Percentiles rank a stretch among this genome's conserved stretches.
phyloP scores from a whole-genome alignment of 23 tunicate species.

The Ciona savignyi region DNA sequence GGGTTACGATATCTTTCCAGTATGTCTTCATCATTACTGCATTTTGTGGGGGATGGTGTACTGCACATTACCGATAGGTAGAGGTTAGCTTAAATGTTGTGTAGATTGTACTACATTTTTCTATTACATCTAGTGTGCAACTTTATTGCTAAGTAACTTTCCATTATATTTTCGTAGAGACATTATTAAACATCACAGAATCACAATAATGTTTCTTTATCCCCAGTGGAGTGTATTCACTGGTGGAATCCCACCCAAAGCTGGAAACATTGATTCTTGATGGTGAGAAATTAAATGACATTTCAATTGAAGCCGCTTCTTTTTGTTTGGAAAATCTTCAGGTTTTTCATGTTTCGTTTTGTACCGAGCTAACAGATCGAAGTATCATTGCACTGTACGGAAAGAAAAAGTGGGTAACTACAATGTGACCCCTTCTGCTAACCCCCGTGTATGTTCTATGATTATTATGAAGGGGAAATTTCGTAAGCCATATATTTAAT shows the following conservation, averaged over 20 bases:
- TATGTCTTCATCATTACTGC: neutral
- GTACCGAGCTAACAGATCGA: neutral
- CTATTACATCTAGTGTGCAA: too few relatives aligned
- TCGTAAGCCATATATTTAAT: too few relatives aligned
- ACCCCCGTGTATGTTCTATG: too few relatives aligned
- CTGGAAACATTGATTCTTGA: neutral
- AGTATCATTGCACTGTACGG: neutral
- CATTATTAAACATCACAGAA: too few relatives aligned
- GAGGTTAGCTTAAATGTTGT: neutral
- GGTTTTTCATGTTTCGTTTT: neutral
- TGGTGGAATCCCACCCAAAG: neutral
- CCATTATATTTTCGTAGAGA: too few relatives aligned
- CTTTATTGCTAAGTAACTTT: too few relatives aligned
- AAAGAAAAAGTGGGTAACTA: neutral
- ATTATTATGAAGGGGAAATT: too few relatives aligned
- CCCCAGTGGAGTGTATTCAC: neutral
- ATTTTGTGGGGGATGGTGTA: neutral
- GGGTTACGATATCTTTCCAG: neutral
- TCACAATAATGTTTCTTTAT: too few relatives aligned
- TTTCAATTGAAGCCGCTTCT: neutral
- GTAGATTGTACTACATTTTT: too few relatives aligned
- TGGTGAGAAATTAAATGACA: neutral
- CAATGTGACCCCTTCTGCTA: too few relatives aligned
- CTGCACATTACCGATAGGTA: neutral
- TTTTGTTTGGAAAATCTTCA: neutral